Conservation (phyloP, 1,140 invertebrate genomes). For the Drosophila miranda region DNA sequence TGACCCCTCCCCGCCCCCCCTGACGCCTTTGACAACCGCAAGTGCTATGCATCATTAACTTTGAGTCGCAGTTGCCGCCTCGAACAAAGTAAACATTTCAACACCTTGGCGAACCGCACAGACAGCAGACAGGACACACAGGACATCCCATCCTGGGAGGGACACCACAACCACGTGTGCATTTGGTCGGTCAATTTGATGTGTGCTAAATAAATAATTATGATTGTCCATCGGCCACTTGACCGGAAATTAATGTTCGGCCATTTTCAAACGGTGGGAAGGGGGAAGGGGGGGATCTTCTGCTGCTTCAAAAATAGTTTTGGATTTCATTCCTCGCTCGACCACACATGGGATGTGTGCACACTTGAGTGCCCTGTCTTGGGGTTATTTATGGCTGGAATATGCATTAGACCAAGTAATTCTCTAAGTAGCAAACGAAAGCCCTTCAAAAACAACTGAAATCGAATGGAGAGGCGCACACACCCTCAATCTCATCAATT, state of each 20-base stretch:
- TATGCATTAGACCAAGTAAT: conserved; percentile 21
- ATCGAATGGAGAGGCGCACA: too few relatives aligned
- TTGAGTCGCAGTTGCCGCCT: conserved; percentile 58
- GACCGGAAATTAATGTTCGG: conserved; percentile 74
- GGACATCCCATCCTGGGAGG: conserved; percentile 34
- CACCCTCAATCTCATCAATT: conserved; percentile 65
- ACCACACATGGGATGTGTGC: conserved; percentile 38
- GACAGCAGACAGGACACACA: neutral
- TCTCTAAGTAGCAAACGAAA: conserved; percentile 1
- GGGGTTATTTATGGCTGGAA: conserved; percentile 62
- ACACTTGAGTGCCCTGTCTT: conserved; percentile 66
- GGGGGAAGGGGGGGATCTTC: conserved; percentile 4
- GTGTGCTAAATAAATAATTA: conserved; percentile 78
- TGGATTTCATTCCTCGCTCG: conserved; percentile 36
- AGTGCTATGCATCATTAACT: conserved; percentile 74
- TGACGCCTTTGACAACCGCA: conserved; percentile 53
- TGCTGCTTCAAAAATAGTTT: conserved; percentile 63
- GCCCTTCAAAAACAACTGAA: too few relatives aligned
- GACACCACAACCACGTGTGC: conserved; percentile 64
- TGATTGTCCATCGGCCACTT: conserved; percentile 76
- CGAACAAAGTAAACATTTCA: conserved; percentile 75
- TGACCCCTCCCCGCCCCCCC: neutral
- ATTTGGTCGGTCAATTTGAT: conserved; percentile 75
- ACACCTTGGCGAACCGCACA: conserved; percentile 73
- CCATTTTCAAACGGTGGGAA: conserved; percentile 63